A percentile compares a stretch with the other conserved stretches of the same genome.
phyloP scores from a whole-genome alignment of 2,113 vertebrate species.

The Hippolais icterina region DNA sequence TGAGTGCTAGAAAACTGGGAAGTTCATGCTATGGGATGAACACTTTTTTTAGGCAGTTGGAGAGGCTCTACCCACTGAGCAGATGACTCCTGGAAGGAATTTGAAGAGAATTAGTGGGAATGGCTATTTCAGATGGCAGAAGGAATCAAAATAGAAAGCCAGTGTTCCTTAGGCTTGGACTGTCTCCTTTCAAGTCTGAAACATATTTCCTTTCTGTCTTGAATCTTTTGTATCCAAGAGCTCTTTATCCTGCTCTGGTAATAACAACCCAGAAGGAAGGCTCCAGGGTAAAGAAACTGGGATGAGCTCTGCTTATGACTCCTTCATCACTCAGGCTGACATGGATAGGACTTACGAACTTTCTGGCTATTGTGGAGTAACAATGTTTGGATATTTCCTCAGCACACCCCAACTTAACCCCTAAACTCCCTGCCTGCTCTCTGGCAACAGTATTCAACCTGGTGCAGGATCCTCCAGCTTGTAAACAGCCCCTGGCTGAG shows the following conservation, averaged over 20 bases:
- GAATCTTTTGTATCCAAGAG: constrained; percentile 15
- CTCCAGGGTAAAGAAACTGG: neutral
- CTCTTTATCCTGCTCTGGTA: neutral
- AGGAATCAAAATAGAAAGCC: constrained; percentile 45
- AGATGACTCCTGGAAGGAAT: constrained; percentile 45
- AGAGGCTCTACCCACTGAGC: neutral
- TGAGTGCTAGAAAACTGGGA: constrained; percentile 62
- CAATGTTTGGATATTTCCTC: neutral
- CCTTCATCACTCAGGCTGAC: neutral
- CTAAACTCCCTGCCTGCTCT: neutral
- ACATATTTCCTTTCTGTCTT: constrained; percentile 44
- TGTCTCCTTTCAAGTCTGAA: constrained; percentile 45
- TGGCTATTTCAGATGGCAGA: constrained; percentile 59
- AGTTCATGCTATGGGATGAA: constrained; percentile 44
- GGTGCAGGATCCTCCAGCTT: neutral
- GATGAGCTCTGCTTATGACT: neutral
- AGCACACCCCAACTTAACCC: neutral
- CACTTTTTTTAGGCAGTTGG: constrained; percentile 37
- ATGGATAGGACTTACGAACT: neutral
- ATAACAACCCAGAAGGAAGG: neutral
- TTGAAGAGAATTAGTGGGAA: constrained; percentile 32
- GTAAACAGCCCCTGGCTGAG: neutral
- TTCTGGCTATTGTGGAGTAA: neutral
- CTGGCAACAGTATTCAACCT: neutral
- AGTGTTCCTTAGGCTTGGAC: constrained; percentile 1